These are phyloP conservation scores for Drosophila diplacantha DNA, from an alignment of 2,888 invertebrate genomes.

Conservation along the genomic window DNA sequence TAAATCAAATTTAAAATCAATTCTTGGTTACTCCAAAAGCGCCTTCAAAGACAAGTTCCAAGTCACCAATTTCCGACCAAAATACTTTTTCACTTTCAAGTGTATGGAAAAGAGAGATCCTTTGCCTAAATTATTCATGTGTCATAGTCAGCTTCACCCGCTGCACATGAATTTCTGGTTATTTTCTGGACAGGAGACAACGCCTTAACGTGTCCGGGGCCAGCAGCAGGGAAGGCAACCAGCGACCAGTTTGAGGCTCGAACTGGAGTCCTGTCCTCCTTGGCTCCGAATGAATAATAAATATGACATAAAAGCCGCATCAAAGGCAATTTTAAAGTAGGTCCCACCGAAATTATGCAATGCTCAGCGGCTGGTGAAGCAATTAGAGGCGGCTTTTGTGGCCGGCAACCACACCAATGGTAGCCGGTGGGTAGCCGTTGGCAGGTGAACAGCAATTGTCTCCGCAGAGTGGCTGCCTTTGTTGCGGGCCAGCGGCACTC, in stretches of 20 bases:
- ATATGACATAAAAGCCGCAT: constrained; percentile 71
- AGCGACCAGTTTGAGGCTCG: background rate
- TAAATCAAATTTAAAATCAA: too few species aligned
- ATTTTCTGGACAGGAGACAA: constrained; percentile 43
- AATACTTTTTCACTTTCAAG: constrained; percentile 2
- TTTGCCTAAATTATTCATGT: constrained; percentile 33
- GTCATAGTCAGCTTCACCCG: constrained; percentile 29
- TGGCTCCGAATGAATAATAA: constrained; percentile 62
- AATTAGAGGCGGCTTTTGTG: constrained; percentile 44
- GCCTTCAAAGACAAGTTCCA: background rate
- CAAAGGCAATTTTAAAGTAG: constrained; percentile 64
- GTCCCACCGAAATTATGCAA: constrained; percentile 59
- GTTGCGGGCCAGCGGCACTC: constrained; percentile 60
- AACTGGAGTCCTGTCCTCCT: constrained; percentile 1
- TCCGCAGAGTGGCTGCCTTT: constrained; percentile 59
- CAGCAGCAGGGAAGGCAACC: background rate
- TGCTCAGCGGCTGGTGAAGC: constrained; percentile 41
- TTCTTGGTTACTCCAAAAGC: too few species aligned
- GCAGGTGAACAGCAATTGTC: constrained; percentile 71
- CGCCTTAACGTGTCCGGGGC: constrained; percentile 59
- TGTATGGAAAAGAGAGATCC: constrained; percentile 12
- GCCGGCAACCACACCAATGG: constrained; percentile 52
- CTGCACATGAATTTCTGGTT: constrained; percentile 34
- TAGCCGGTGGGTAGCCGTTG: constrained; percentile 28
- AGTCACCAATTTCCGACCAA: background rate